Base-by-base conservation (phyloP, 2,113 vertebrate genomes). In the Sinocyclocheilus maitianheensis region DNA sequence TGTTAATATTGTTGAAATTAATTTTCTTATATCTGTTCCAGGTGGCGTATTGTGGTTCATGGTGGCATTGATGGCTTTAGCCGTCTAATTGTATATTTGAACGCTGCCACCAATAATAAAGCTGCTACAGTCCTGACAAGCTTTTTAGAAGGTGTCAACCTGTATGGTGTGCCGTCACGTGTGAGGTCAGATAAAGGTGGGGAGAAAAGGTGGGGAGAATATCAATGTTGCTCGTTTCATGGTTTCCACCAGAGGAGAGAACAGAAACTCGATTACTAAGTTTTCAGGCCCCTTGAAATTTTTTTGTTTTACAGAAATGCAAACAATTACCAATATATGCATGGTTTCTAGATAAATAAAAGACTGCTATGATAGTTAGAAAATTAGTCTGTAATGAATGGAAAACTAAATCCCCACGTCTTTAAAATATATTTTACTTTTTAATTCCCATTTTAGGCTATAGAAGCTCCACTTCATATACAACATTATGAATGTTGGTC, bases 31-130 rank as follows among this genome's bases (percentile, higher is more conserved):
- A 51, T 51, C 48, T 51, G 11, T 51, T 51, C 48, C 60, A 84
- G 81, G 51, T 87, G 86, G 81, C 14, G 83, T 20, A 84, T 87
- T 43, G 83, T 85, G n/a, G 51, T 84, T 22, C 77, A 84, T 72
- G 83, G 83, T 75, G 77, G 86, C 14, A 84, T 81, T 51, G 86
- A 81, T 37, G 83, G 86, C 13, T 87, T 84, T 74, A 87, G 77
- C 18, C 53, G 63, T 71, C 82, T 87, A 11, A 84, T 86, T 34
- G 86, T 87, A 20, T 87, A 58, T 18, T 46, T 87, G 11, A 77
- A 16, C 26, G 71, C 71, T 24, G 75, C 83, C 83, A 84, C 82
- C 40, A 79, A 81, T 72, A 87, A 85, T 62, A 46, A 53, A 30
- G 86, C 75, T 22, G 26, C 74, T 55, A 87, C 76, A 30, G 86